Base-by-base conservation (phyloP, 2,113 vertebrate genomes). In the Aleadryas rufinucha region DNA sequence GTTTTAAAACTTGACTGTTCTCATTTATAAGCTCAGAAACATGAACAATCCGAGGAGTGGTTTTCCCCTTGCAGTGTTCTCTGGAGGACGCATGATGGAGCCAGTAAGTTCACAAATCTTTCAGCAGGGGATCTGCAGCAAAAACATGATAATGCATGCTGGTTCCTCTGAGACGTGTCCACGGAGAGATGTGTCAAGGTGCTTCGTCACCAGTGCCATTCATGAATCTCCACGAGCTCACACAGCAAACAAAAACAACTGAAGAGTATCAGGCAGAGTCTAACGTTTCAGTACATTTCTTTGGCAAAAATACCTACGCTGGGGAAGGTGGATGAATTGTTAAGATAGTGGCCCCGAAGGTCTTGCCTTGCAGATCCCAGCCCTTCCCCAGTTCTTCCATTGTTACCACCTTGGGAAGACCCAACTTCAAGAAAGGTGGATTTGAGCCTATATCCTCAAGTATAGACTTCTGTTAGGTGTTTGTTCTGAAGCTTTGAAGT, bases 61-160 rank as follows among this genome's bases (percentile, higher is more conserved):
- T 80, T 85, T 90, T 39, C 33, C 12, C 20, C 53, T 85, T 97
- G 95, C 74, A 97, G 71, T 93, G 70, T 17, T 91, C 49, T 74
- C 50, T 84, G n/a, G 44, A 90, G 72, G 54, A 94, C 96, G 11
- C 97, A 93, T 54, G 96, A 91, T 97, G 96, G 97, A 97, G 97
- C 95, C 68, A 97, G 71, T 28, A 89, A 93, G 81, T 90, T 93
- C 97, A 84, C 28, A 87, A 95, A 91, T 66, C 56, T 53, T 89
- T 84, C 87, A 53, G 59, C 65, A 41, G 56, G 70, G 31, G 28
- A 8, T 68, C 63, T 85, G 54, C 74, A 49, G 11, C 2, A 15
- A 78, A 69, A 88, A 41, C 7, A n/a, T 35, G 33, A 5, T 71
- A 80, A 56, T 1, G 6, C 13, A 31, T 20, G 3, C 70, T 74